Base-by-base conservation (phyloP, 2,113 vertebrate genomes). In the Corydoras maculifer region DNA sequence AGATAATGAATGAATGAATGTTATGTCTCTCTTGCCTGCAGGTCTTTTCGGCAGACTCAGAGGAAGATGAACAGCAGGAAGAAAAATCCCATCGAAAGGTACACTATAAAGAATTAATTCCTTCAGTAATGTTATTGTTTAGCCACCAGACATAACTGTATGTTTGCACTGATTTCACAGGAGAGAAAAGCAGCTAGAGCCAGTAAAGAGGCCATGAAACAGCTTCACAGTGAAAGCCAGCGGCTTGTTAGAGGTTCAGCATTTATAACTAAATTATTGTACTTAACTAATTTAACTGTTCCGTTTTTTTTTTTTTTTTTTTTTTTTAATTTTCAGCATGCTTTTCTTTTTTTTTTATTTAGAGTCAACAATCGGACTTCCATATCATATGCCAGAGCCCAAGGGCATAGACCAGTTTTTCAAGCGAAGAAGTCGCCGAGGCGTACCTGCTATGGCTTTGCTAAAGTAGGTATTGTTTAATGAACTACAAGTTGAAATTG, bases 181-280 rank as follows among this genome's bases (percentile, higher is more conserved):
- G 96, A 98, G 83, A 88, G 94, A 72, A 98, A 93, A 78, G 93
- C 96, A 53, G 94, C 96, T 2, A 92, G 86, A 2, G 88, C 92
- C 73, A 94, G 94, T 84, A 97, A 92, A 80, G 95, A 97, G 78
- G 94, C 94, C 0, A 90, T 97, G 82, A 97, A 92, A 82, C 92
- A 92, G 9, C 86, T 99, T 2, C 96, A 99, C 57, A 98, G 97
- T 82, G 97, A 98, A 75, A 93, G 86, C 68, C 97, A 99, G 81
- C 86, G 94, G 65, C 90, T 99, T 66, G 64, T 99, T 75, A 86
- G 96, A 93, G 96, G 97, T 98, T 88, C 87, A 86, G 0, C 35
- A 43, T 43, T 43, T 43, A 43, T 43, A 43, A 43, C 35, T 43
- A 5, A 13, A 25, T 25, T 25, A 25, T 25, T 25, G 1, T 25